Conservation (phyloP, 1,140 invertebrate species). For the Drosophila orena region DNA sequence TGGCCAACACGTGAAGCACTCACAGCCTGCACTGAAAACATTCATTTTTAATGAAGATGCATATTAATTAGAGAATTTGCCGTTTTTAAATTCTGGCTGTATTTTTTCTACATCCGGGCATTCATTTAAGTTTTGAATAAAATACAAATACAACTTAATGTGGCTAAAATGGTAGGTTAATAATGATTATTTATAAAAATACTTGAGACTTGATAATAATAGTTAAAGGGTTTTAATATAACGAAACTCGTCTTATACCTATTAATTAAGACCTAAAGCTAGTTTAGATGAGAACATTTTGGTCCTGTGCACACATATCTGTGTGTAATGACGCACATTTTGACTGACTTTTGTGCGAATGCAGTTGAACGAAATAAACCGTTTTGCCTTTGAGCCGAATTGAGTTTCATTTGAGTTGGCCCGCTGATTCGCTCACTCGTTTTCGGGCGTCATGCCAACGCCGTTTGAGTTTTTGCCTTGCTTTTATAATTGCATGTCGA, state of each 20-base stretch:
- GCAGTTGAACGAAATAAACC: conserved; percentile 78
- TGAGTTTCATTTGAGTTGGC: conserved; percentile 55
- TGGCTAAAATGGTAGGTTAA: no score
- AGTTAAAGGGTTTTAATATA: no score
- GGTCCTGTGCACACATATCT: conserved; percentile 24
- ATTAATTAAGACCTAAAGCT: no score
- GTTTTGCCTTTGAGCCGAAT: conserved; percentile 67
- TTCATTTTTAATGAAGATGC: background rate
- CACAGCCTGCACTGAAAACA: conserved; percentile 4
- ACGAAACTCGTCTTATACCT: no score
- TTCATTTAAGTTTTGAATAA: no score
- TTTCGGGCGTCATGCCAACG: conserved; percentile 65
- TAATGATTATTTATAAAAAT: no score
- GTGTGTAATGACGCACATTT: conserved; percentile 76
- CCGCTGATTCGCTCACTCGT: conserved; percentile 28
- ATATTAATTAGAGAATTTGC: no score
- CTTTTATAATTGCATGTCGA: conserved; percentile 78
- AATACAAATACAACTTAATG: no score
- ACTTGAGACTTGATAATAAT: no score
- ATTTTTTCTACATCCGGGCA: no score
- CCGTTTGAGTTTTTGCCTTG: conserved; percentile 58
- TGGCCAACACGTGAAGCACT: conserved; percentile 69
- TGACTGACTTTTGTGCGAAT: conserved; percentile 61
- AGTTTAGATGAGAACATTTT: background rate
- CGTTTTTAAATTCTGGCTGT: no score